phyloP scores from a whole-genome alignment of 2,113 vertebrate genomes.

The Hippolais icterina region DNA sequence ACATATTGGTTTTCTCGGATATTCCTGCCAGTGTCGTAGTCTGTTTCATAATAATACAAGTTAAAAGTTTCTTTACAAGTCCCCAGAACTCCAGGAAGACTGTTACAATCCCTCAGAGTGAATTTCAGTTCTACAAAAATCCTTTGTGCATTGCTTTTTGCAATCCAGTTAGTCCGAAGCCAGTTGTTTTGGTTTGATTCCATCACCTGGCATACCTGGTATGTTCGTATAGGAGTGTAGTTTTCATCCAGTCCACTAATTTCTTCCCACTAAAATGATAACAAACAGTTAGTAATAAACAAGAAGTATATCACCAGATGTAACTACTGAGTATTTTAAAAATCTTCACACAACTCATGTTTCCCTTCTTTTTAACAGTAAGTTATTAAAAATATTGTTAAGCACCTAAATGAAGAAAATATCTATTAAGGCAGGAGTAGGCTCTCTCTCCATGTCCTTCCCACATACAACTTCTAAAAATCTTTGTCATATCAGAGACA shows the following conservation, averaged over 20 bases:
- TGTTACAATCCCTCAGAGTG: conserved; percentile 99
- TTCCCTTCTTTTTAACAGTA: neutral
- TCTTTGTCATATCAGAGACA: neutral
- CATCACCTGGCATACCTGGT: conserved; percentile 99
- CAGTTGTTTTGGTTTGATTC: conserved; percentile 99
- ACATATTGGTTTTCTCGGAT: conserved; percentile 96
- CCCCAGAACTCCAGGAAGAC: conserved; percentile 96
- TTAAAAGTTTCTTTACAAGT: conserved; percentile 99
- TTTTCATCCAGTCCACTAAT: conserved; percentile 99
- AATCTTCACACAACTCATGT: neutral
- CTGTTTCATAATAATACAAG: conserved; percentile 98
- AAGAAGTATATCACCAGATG: neutral
- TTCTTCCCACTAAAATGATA: conserved; percentile 95
- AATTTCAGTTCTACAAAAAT: conserved; percentile 99
- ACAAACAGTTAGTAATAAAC: conserved; percentile 55
- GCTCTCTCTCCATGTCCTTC: neutral
- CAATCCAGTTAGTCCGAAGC: conserved; percentile 99
- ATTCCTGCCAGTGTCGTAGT: conserved; percentile 93
- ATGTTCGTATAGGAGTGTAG: conserved; percentile 97
- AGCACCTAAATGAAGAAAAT: neutral
- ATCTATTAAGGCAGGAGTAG: neutral
- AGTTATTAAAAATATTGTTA: neutral
- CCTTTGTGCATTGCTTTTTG: conserved; percentile 96
- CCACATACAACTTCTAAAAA: neutral
- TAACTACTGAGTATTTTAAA: neutral